Evolutionary conservation across 2,888 invertebrate genomes (phyloP).

Genomic region (Andrena bucephala): DNA sequence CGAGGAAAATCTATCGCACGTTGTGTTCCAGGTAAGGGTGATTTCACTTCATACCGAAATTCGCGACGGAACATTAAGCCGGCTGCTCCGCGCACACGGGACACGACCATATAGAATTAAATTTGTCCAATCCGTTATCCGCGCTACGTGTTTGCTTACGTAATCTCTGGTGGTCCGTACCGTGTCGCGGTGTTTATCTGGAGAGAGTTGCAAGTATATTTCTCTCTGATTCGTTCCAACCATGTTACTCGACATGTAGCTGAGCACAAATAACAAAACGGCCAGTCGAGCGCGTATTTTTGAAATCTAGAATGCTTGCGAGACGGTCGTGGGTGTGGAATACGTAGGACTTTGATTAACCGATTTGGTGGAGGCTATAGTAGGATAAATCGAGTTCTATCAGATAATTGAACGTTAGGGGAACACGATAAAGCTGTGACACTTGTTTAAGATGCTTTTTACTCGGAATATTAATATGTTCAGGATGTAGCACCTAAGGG

Average conservation of each 20-base stretch:
- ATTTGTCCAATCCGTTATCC: slow-evolving; percentile 29
- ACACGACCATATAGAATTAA: slow-evolving; percentile 1
- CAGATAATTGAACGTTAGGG: too few relatives aligned
- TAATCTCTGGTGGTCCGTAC: slow-evolving; percentile 7
- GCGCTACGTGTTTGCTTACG: slow-evolving; percentile 17
- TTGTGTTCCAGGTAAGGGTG: slow-evolving; percentile 92
- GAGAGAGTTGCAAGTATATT: slow-evolving; percentile 40
- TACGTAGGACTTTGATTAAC: not conserved
- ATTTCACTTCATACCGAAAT: not conserved
- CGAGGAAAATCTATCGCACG: slow-evolving; percentile 93
- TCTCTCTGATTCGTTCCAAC: slow-evolving; percentile 32
- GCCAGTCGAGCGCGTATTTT: slow-evolving; percentile 6
- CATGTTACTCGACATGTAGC: slow-evolving; percentile 10
- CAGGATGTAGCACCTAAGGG: too few relatives aligned
- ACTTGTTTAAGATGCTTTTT: too few relatives aligned
- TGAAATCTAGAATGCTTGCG: not conserved
- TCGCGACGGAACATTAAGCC: not conserved
- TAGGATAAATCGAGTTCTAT: not conserved
- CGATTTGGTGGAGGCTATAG: not conserved
- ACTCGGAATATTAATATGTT: too few relatives aligned
- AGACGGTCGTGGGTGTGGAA: not conserved
- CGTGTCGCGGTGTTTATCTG: slow-evolving; percentile 19
- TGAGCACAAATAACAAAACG: slow-evolving; percentile 9
- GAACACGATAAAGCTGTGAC: too few relatives aligned
- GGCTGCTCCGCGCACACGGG: not conserved